A percentile compares a stretch with the other conserved stretches of the same genome.
Conservation (phyloP, 2,797 vertebrate species). For the Enoplosus armatus region DNA sequence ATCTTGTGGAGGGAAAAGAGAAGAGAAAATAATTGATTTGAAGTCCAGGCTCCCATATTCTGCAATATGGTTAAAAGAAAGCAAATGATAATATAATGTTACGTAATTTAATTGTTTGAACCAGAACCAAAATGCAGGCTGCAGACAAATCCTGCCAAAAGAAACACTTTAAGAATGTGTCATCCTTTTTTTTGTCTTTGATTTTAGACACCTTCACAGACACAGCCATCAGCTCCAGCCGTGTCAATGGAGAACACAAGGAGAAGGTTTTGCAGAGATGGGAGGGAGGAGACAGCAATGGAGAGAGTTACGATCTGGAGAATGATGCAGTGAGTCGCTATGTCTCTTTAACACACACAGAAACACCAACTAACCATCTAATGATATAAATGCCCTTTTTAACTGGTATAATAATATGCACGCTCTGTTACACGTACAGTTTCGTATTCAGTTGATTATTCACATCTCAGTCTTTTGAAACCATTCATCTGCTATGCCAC, state of each 20-base stretch:
- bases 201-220: conserved; percentile 92
- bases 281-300: conserved; percentile 94
- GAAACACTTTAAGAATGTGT: not conserved
- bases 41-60: not conserved
- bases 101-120: not conserved
- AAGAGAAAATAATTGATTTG: not conserved
- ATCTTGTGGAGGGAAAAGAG: not conserved
- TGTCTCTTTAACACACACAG: not conserved
- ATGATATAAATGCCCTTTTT: not conserved
- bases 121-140: conserved; percentile 2
- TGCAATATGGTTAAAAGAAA: not conserved
- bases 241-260: conserved; percentile 94
- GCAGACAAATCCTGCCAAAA: not conserved
- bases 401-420: not conserved
- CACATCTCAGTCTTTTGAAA: not conserved
- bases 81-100: not conserved
- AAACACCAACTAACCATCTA: not conserved
- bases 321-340: conserved; percentile 88
- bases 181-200: not conserved
- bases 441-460: not conserved
- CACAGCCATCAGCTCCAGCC: conserved; percentile 89
- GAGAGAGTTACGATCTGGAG: conserved; percentile 93
- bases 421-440: not conserved
- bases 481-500: no score
- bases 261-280: conserved; percentile 94